A percentile compares a stretch with the other conserved stretches of the same genome.
Evolutionary conservation across 2,888 invertebrate species (phyloP).

Genomic region (Carcina quercana): DNA sequence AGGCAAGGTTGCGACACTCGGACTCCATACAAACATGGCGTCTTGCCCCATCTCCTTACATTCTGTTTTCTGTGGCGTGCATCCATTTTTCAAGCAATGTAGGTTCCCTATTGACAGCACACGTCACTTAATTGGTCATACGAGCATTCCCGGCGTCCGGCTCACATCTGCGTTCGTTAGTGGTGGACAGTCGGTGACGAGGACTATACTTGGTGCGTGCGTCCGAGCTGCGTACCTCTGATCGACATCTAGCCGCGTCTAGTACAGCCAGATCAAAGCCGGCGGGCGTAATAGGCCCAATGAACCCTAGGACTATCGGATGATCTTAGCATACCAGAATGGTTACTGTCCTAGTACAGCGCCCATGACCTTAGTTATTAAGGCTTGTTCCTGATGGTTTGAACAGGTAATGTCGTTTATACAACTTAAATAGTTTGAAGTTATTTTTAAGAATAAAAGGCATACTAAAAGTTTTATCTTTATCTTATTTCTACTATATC

Average conservation of each 20-base stretch:
- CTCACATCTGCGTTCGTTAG: slow-evolving; percentile 45
- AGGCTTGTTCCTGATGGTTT: not conserved
- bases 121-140: slow-evolving; percentile 21
- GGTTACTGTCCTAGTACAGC: slow-evolving; percentile 35
- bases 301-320: slow-evolving; percentile 27
- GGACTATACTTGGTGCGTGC: slow-evolving; percentile 35
- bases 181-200: slow-evolving; percentile 27
- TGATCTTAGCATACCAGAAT: slow-evolving; percentile 36
- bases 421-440: no score
- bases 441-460: no score
- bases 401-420: not conserved
- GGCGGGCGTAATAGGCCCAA: slow-evolving; percentile 43
- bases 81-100: no score
- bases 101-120: slow-evolving; percentile 1
- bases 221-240: slow-evolving; percentile 26
- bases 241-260: slow-evolving; percentile 37
- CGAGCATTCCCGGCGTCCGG: slow-evolving; percentile 28
- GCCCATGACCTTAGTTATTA: slow-evolving; percentile 30
- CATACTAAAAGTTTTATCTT: no score
- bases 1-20: no score
- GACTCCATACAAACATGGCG: no score
- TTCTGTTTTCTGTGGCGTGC: no score
- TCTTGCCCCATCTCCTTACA: no score
- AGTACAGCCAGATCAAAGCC: slow-evolving; percentile 40
- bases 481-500: no score